These are phyloP conservation scores for Tetragnatha montana DNA, from an alignment of 2,888 invertebrate genomes.

Conservation along the genomic window DNA sequence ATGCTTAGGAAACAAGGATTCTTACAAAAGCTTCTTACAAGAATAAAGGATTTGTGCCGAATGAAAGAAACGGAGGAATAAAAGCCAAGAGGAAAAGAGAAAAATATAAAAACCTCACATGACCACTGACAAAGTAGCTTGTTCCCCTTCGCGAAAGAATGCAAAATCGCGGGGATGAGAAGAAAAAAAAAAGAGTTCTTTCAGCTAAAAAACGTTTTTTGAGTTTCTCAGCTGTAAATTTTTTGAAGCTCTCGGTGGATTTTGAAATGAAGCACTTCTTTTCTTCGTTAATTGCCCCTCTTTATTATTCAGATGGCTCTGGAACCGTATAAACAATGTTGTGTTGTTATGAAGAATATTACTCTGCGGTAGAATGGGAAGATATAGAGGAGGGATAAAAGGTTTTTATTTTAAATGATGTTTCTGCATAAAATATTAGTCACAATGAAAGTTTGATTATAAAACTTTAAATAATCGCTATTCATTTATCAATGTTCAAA, in stretches of 20 bases:
- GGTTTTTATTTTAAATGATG: neutral
- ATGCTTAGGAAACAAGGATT: conserved; percentile 35
- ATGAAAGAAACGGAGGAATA: conserved; percentile 4
- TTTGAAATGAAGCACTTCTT: neutral
- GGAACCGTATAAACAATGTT: neutral
- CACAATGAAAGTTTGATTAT: no score
- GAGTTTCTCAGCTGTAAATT: neutral
- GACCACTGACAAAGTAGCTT: conserved; percentile 27
- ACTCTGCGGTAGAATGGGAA: neutral
- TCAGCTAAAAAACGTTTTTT: neutral
- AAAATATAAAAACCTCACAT: neutral
- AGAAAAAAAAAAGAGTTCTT: neutral
- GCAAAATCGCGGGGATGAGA: neutral
- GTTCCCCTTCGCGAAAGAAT: conserved; percentile 1
- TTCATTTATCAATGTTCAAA: no score
- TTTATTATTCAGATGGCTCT: neutral
- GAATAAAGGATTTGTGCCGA: conserved; percentile 26
- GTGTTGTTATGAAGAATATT: neutral
- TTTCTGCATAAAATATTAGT: neutral
- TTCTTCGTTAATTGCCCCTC: neutral
- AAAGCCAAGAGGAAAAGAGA: neutral
- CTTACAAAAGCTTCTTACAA: conserved; percentile 15
- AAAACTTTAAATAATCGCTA: no score
- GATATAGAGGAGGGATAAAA: neutral
- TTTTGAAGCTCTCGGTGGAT: neutral